These are phyloP conservation scores for Semaprochilodus insignis DNA, from an alignment of 2,797 vertebrate genomes.

Conservation along the genomic window DNA sequence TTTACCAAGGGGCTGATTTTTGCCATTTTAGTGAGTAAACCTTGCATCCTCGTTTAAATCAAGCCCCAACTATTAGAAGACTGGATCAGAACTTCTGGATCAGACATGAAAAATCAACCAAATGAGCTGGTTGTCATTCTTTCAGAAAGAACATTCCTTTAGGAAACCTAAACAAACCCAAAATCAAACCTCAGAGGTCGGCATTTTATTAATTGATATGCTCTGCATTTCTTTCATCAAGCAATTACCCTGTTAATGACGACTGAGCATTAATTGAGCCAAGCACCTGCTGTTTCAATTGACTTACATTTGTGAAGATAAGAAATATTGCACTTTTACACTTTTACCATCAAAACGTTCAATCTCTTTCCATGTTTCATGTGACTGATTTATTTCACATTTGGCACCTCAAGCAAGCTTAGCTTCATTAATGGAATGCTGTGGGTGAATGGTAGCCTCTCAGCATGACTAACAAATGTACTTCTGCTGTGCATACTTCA, in stretches of 20 bases:
- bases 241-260: neutral
- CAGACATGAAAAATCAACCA: neutral
- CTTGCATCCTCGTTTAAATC: neutral
- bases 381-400: neutral
- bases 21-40: neutral
- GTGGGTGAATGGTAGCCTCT: neutral
- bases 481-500: neutral
- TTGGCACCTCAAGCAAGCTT: neutral
- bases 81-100: neutral
- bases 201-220: neutral
- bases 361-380: neutral
- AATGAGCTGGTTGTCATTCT: neutral
- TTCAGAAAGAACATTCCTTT: neutral
- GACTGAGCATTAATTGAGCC: neutral
- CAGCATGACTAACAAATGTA: neutral
- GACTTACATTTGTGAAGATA: neutral
- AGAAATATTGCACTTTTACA: neutral
- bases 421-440: neutral
- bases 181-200: neutral
- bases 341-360: neutral
- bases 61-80: neutral
- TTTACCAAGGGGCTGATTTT: no score
- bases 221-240: neutral
- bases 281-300: neutral
- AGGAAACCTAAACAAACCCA: neutral